Base-by-base conservation (phyloP, 2,888 invertebrate genomes). In the Nudaria mundana region DNA sequence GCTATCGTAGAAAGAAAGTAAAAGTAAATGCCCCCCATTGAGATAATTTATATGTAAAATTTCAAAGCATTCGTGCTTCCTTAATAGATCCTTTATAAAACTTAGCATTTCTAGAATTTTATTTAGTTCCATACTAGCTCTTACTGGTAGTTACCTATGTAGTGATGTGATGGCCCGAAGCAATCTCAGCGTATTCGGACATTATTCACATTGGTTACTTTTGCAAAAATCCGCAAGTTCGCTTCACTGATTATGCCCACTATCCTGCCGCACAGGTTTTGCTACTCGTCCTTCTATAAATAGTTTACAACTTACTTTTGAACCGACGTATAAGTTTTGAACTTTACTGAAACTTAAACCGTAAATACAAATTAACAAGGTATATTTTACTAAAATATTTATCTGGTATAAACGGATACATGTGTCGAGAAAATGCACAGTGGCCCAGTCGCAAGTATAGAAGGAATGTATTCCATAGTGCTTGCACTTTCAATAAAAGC, bases 401-500 rank as follows among this genome's bases (percentile, higher is more conserved):
- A 8, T 11, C 6, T 16, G 29, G 33, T 30, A 20, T 25, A 15
- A 33, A 33, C 24, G 24, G 24, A 20, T 33, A 18, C 36, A 15
- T 37, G 14, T 36, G 41, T 28, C 42, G 44, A 32, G 18, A 16
- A 13, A 6, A 51, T 64, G 60, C 68, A 71, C 66, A 70, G 70
- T 81, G 79, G 77, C 79, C 80, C 81, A 84, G 74, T 82, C 76
- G 73, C 74, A 71, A 76, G 71, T 73, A n/a, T n/a, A 66, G 75
- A 63, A 65, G 75, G 75, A 80, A 76, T 80, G 72, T 78, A 77
- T 76, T 79, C 78, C 67, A 71, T 75, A 78, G 69, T 66, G 80
- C 83, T 83, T 83, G 81, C 85, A 83, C 83, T 84, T 85, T 86
- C 85, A 69, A 78, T 77, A 69, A 54, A n/a, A n/a, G n/a, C n/a